Evolutionary conservation across 2,888 invertebrate species (phyloP).

Genomic region (Aphrophora alni): DNA sequence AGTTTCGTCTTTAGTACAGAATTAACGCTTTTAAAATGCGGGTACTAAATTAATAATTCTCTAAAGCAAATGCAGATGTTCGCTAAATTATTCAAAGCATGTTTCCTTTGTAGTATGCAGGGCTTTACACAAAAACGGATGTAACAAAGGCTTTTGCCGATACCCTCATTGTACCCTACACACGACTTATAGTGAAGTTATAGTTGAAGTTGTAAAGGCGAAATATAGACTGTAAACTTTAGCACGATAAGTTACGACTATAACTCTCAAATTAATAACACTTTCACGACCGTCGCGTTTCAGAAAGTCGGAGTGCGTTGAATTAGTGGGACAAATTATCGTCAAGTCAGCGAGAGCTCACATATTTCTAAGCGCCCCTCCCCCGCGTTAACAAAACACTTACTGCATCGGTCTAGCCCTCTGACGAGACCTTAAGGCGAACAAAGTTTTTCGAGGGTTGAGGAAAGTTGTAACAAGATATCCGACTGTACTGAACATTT

Average conservation of each 20-base stretch:
- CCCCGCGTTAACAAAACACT: no score
- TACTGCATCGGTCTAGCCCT: neutral
- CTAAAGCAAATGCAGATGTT: neutral
- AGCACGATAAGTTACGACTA: neutral
- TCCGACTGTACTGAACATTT: neutral
- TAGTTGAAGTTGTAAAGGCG: neutral
- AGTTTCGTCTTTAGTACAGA: neutral
- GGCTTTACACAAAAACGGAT: slow-evolving; percentile 1
- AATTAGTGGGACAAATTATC: neutral
- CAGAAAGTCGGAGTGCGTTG: neutral
- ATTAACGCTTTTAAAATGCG: neutral
- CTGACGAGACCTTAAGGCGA: neutral
- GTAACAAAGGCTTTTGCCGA: neutral
- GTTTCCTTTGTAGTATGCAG: neutral
- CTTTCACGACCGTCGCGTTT: neutral
- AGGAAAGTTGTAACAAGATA: neutral
- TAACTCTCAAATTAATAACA: neutral
- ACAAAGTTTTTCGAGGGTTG: slow-evolving; percentile 1
- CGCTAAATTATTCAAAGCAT: neutral
- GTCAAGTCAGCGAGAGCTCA: neutral
- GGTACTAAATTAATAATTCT: neutral
- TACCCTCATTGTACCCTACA: neutral
- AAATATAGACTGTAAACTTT: neutral
- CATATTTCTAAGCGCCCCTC: neutral
- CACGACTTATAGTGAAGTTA: no score